Base-by-base conservation (phyloP, 2,113 vertebrate species). In the Sakesphorus luctuosus region DNA sequence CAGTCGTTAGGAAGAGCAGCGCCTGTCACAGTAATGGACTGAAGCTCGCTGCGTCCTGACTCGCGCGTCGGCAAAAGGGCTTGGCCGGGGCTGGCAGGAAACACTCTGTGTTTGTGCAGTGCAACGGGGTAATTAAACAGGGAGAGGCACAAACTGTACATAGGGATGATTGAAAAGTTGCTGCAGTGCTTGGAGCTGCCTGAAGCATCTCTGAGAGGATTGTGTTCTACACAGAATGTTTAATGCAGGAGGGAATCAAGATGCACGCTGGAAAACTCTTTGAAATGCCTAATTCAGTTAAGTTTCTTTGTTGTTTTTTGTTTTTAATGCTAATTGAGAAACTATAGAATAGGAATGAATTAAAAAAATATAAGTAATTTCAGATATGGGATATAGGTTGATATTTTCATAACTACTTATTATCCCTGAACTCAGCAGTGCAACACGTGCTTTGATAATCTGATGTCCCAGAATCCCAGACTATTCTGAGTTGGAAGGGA, bases 1-100 rank as follows among this genome's bases (percentile, higher is more conserved):
- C 98, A 98, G 98, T 98, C 98, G 98, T 98, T 98, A 98, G 98
- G 90, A 82, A 96, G 98, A 98, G 98, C 92, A 6, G 96, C 98
- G 96, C 97, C 98, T 98, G 98, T 98, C 98, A 98, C 97, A 15
- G 97, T 98, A 98, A 98, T 98, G 97, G 98, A 97, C 97, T 96
- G 67, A 96, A 79, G 95, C 94, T 82, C 74, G 90, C 97, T 49
- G 73, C 44, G n/a, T 94, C 89, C 93, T 90, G 93, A 92, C 97
- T 95, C 93, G 46, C 96, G 68, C 95, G 87, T 97, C 94, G 96
- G 93, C 97, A 91, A 97, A 97, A 95, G 56, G 69, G 44, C 67
- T 94, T 87, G 95, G 95, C 72, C 88, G 40, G 67, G 87, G 40
- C 93, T 94, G 80, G 73, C 72, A 90, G 87, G 85, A 95, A 97